Conservation (phyloP, 1,140 invertebrate genomes). For the Lordiphosa stackelbergi region DNA sequence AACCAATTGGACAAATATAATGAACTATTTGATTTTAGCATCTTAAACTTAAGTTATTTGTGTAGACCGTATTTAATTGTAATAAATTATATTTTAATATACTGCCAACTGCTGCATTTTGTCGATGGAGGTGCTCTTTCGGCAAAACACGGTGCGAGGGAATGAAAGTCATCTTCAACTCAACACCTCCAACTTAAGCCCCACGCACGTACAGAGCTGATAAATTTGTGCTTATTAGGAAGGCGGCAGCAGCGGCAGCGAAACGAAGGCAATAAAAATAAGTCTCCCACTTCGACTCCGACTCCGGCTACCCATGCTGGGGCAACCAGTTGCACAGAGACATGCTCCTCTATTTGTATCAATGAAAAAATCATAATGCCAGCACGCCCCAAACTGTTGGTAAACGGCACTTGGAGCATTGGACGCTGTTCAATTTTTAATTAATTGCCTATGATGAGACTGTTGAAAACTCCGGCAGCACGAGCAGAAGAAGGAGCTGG, state of each 20-base stretch:
- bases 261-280: conserved; percentile 49
- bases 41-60: conserved; percentile 11
- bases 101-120: conserved; percentile 8
- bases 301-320: conserved; percentile 8
- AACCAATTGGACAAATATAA: too few relatives aligned
- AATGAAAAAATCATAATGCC: conserved; percentile 73
- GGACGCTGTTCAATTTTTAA: conserved; percentile 53
- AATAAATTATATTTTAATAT: conserved; percentile 42
- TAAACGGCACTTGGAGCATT: conserved; percentile 19
- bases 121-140: background rate
- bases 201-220: conserved; percentile 61
- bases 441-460: conserved; percentile 72
- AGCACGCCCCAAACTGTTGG: conserved; percentile 48
- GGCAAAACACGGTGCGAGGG: background rate
- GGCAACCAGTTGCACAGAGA: conserved; percentile 46
- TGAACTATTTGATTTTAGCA: background rate
- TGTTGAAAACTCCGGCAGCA: conserved; percentile 57
- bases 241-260: conserved; percentile 12
- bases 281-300: conserved; percentile 10
- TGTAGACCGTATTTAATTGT: conserved; percentile 37
- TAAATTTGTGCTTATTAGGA: conserved; percentile 66
- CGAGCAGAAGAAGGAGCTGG: background rate
- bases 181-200: conserved; percentile 49
- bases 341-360: conserved; percentile 60
- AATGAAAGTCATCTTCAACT: conserved; percentile 3